These are phyloP conservation scores for Heliconius hortense DNA, from an alignment of 2,888 invertebrate species.

Conservation along the genomic window DNA sequence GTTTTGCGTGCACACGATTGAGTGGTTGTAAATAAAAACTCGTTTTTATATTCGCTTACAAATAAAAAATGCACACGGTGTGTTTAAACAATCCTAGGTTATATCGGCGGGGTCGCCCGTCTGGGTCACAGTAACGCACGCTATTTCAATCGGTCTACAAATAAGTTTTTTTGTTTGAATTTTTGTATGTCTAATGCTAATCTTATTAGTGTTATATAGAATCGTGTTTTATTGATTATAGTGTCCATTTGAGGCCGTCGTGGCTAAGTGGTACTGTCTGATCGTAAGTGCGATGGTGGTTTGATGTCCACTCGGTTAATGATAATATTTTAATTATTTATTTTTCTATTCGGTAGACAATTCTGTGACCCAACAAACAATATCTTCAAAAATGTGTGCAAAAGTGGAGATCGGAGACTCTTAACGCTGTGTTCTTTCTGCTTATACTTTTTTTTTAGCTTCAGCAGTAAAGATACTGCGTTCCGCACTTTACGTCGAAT, in stretches of 20 bases:
- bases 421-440: no score
- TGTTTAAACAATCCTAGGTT: slow-evolving; percentile 32
- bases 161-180: neutral
- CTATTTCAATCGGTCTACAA: slow-evolving; percentile 33
- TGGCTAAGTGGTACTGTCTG: no score
- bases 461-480: no score
- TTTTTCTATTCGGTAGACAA: no score
- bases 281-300: neutral
- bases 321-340: neutral
- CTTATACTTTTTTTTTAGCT: no score
- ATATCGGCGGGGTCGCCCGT: slow-evolving; percentile 33
- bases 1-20: slow-evolving; percentile 20
- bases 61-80: slow-evolving; percentile 33
- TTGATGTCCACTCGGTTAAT: neutral
- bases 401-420: no score
- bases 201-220: neutral
- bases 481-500: neutral
- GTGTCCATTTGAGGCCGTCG: no score
- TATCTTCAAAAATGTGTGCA: no score
- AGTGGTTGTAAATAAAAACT: slow-evolving; percentile 27
- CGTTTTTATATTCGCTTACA: slow-evolving; percentile 26
- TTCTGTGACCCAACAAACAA: no score
- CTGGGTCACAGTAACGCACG: slow-evolving; percentile 44
- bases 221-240: neutral
- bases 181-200: neutral